A percentile compares a stretch with the other conserved stretches of the same genome.
Evolutionary conservation across 2,888 invertebrate species (phyloP).

Genomic region (Schrankia costaestrigalis): DNA sequence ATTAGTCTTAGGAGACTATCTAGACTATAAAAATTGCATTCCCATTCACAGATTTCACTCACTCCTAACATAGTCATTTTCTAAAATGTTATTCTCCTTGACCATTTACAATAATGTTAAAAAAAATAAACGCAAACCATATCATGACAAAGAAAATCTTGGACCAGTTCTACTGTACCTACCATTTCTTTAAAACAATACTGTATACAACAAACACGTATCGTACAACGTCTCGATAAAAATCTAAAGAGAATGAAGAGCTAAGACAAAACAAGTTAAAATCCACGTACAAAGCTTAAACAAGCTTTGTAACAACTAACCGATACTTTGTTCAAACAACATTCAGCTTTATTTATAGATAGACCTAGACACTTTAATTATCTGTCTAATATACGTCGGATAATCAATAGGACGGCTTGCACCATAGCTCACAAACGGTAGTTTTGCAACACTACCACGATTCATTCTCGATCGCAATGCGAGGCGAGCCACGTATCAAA

Average conservation of each 20-base stretch:
- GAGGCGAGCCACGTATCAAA: constrained; percentile 16
- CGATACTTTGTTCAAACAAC: neutral
- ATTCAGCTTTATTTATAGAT: neutral
- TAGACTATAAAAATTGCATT: no score
- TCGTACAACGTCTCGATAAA: no score
- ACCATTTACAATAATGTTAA: no score
- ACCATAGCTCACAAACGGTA: constrained; percentile 20
- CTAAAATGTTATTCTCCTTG: no score
- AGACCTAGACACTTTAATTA: constrained; percentile 18
- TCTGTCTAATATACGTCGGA: constrained; percentile 16
- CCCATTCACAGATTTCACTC: no score
- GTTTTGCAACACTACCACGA: constrained; percentile 17
- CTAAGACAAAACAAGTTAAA: neutral
- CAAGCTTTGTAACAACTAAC: constrained; percentile 3
- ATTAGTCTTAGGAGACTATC: no score
- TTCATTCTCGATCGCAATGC: constrained; percentile 19
- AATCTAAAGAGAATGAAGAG: no score
- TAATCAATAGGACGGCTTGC: constrained; percentile 29
- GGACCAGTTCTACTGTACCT: no score
- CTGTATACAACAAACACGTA: neutral
- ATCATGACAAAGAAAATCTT: no score
- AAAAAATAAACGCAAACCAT: no score
- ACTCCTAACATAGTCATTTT: no score
- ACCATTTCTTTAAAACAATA: neutral
- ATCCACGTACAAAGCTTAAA: neutral